Evolutionary conservation across 2,113 vertebrate genomes (phyloP).

Genomic region (Gnathonemus longibarbis): DNA sequence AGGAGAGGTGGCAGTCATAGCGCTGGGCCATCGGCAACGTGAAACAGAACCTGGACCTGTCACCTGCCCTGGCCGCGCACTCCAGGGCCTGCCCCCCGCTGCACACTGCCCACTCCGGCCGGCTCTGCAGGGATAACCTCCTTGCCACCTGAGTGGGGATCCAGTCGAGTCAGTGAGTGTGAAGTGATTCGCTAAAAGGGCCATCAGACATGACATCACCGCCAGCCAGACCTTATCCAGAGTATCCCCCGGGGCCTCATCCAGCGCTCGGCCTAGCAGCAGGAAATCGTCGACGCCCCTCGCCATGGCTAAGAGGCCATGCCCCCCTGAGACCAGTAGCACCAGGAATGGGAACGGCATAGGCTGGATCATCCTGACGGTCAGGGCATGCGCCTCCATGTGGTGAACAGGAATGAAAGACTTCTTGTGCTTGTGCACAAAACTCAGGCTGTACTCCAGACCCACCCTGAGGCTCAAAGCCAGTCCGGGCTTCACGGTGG

Average conservation of each 20-base stretch:
- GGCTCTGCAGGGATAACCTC: slow-evolving; percentile 73
- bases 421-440: slow-evolving; percentile 66
- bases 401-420: slow-evolving; percentile 94
- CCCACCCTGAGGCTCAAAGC: slow-evolving; percentile 76
- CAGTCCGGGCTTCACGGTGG: slow-evolving; percentile 83
- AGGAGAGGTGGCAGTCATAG: slow-evolving; percentile 83
- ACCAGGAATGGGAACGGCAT: slow-evolving; percentile 88
- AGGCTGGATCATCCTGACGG: slow-evolving; percentile 67
- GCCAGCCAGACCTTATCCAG: slow-evolving; percentile 78
- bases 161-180: neutral
- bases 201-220: neutral
- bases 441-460: slow-evolving; percentile 66
- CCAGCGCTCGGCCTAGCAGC: slow-evolving; percentile 75
- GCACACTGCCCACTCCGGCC: slow-evolving; percentile 67
- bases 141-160: slow-evolving; percentile 71
- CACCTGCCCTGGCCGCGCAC: slow-evolving; percentile 68
- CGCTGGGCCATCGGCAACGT: slow-evolving; percentile 66
- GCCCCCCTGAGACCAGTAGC: slow-evolving; percentile 85
- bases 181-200: neutral
- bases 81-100: slow-evolving; percentile 86
- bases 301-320: slow-evolving; percentile 79
- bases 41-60: slow-evolving; percentile 54
- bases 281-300: slow-evolving; percentile 82
- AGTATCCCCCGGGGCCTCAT: slow-evolving; percentile 82
- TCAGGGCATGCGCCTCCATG: slow-evolving; percentile 95